A percentile compares a stretch with the other conserved stretches of the same genome.
Evolutionary conservation across 2,113 vertebrate species (phyloP).

Genomic region (Acrocephalus arundinaceus): DNA sequence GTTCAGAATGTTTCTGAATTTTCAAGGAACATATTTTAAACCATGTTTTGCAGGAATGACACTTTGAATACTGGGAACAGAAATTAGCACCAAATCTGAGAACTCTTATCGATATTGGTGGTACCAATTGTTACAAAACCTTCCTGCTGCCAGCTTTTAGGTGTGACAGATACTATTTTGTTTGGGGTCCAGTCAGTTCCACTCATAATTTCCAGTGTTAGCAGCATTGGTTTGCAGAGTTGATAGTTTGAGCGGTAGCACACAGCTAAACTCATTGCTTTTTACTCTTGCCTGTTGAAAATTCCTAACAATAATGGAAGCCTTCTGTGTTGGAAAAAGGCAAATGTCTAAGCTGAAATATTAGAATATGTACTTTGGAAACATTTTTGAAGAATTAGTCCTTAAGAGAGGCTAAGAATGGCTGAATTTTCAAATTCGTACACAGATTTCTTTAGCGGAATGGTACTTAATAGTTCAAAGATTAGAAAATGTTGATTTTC

Average conservation of each 20-base stretch:
- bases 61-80: background rate
- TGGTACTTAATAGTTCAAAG: background rate
- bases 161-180: background rate
- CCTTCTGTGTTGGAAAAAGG: background rate
- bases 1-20: background rate
- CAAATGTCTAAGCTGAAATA: background rate
- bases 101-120: background rate
- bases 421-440: background rate
- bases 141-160: background rate
- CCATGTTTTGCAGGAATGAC: background rate
- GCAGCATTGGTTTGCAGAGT: background rate
- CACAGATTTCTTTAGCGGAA: background rate
- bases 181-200: background rate
- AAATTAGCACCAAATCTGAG: background rate
- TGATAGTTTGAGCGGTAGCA: background rate
- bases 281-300: background rate
- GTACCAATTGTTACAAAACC: background rate
- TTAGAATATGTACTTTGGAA: background rate
- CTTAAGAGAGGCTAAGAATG: background rate
- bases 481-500: background rate
- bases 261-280: background rate
- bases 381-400: background rate
- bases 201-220: background rate
- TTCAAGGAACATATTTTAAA: background rate
- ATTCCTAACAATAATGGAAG: background rate